Conservation (phyloP, 2,888 invertebrate genomes). For the Cataglyphis albicans region DNA sequence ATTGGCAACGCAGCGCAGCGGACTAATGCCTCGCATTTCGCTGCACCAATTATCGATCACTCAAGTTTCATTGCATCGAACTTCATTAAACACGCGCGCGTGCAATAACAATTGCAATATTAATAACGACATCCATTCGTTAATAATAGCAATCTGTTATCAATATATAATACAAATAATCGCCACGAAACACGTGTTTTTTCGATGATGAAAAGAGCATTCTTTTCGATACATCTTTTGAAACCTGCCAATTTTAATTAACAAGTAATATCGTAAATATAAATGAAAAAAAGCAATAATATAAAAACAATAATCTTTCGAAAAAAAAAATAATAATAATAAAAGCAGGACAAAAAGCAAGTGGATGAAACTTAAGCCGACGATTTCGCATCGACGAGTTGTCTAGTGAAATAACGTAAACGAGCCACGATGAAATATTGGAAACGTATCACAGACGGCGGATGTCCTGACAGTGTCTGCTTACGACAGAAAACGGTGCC, state of each 20-base stretch:
- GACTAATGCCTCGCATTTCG: conserved; percentile 40
- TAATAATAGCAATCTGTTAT: conserved; percentile 22
- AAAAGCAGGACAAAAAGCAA: conserved; percentile 15
- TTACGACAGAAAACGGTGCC: conserved; percentile 71
- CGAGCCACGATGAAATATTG: conserved; percentile 72
- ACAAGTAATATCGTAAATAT: neutral
- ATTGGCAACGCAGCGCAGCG: conserved; percentile 44
- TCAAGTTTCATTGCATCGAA: conserved; percentile 48
- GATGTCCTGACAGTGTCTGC: conserved; percentile 68
- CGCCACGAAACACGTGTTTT: neutral
- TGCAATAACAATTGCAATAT: conserved; percentile 32
- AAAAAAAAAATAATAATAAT: neutral
- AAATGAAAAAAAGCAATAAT: neutral
- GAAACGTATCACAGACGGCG: conserved; percentile 65
- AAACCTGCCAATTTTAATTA: conserved; percentile 8
- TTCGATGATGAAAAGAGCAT: neutral
- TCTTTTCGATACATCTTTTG: neutral
- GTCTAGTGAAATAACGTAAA: conserved; percentile 67
- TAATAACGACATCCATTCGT: conserved; percentile 34
- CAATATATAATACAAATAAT: neutral
- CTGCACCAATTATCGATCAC: conserved; percentile 53
- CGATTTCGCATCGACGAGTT: conserved; percentile 55
- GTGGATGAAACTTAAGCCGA: conserved; percentile 25
- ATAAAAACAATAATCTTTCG: neutral
- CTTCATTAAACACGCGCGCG: conserved; percentile 27